These are phyloP conservation scores for Sinocyclocheilus anshuiensis DNA, from an alignment of 2,113 vertebrate genomes.

Conservation along the genomic window DNA sequence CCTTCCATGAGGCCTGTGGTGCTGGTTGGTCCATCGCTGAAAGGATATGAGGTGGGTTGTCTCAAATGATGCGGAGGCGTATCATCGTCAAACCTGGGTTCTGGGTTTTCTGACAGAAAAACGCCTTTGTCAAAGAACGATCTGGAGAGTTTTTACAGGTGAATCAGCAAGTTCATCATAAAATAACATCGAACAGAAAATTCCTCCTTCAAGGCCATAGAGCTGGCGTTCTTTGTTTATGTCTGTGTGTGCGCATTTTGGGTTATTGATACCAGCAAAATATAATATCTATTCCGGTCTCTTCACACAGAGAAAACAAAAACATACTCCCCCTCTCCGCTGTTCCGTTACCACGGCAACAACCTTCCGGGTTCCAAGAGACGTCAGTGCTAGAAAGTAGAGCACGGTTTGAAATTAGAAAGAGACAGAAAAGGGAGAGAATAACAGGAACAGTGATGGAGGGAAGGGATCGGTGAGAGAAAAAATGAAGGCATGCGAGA, in stretches of 20 bases:
- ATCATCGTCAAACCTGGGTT: not conserved
- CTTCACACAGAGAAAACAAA: conserved; percentile 56
- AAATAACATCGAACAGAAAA: not conserved
- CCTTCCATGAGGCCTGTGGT: conserved; percentile 97
- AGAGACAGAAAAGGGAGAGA: conserved; percentile 51
- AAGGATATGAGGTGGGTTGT: conserved; percentile 91
- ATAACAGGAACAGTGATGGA: conserved; percentile 1
- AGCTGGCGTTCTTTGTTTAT: conserved; percentile 7
- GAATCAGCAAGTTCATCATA: not conserved
- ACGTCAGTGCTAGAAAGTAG: conserved; percentile 62
- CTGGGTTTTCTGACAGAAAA: not conserved
- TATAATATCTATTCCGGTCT: conserved; percentile 44
- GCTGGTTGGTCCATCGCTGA: conserved; percentile 92
- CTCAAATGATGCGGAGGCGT: not conserved
- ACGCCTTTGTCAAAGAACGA: not conserved
- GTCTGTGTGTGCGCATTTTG: conserved; percentile 38
- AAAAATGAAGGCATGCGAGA: conserved; percentile 3
- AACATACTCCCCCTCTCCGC: conserved; percentile 52
- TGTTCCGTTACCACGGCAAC: conserved; percentile 62
- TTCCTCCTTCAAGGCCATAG: conserved; percentile 4
- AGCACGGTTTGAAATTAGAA: conserved; percentile 64
- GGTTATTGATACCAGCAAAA: conserved; percentile 43
- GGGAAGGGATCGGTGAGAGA: not conserved
- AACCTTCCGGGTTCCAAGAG: conserved; percentile 60
- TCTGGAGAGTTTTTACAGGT: not conserved